phyloP scores from a whole-genome alignment of 2,113 vertebrate species.

The Tupaia tana region DNA sequence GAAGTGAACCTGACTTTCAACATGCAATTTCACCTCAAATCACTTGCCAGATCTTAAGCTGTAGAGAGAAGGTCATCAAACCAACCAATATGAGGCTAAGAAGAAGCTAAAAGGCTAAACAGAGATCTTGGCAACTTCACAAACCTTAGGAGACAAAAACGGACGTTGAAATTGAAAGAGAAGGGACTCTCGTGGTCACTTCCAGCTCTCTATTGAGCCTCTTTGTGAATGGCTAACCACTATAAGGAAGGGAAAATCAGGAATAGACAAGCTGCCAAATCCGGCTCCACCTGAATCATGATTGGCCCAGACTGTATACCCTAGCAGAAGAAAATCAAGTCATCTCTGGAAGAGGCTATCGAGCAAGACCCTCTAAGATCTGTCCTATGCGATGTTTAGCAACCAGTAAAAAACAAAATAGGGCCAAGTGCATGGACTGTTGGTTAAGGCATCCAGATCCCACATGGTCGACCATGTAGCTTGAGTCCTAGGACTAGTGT shows the following conservation, averaged over 20 bases:
- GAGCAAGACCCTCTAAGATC: background rate
- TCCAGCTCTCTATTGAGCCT: background rate
- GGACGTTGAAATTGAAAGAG: background rate
- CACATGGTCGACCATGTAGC: too few relatives aligned
- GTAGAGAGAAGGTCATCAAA: background rate
- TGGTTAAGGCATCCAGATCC: too few relatives aligned
- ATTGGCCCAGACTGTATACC: background rate
- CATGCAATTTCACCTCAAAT: background rate
- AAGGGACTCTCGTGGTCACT: background rate
- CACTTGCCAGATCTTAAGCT: background rate
- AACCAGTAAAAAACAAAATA: background rate
- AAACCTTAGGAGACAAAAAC: background rate
- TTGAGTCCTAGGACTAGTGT: too few relatives aligned
- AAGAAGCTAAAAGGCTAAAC: constrained; percentile 9
- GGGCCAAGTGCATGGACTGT: too few relatives aligned
- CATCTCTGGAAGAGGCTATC: background rate
- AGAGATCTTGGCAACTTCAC: background rate
- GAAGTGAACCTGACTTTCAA: background rate
- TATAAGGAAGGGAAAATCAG: background rate
- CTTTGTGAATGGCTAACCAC: background rate
- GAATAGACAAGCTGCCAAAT: background rate
- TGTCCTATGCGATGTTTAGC: background rate
- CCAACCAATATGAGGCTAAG: background rate
- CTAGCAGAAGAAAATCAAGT: background rate
- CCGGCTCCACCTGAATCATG: background rate